Conservation (phyloP, 2,797 vertebrate species). For the Salarias fasciatus region DNA sequence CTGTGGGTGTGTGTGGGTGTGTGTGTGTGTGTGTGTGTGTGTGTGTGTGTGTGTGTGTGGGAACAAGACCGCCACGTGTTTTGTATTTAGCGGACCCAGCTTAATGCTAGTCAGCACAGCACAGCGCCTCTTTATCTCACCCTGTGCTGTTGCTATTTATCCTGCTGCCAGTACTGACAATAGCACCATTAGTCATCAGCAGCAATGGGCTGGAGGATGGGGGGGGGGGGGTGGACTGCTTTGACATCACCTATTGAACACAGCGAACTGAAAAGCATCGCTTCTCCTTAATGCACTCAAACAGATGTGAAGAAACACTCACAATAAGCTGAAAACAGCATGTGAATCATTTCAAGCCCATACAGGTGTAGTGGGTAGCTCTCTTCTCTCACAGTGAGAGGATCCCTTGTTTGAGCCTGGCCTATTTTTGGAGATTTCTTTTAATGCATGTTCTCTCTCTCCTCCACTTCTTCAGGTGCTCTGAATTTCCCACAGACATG, state of each 20-base stretch:
- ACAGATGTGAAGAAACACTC: slow-evolving; percentile 20
- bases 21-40: too few relatives aligned
- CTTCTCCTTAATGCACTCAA: slow-evolving; percentile 45
- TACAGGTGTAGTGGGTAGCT: too few relatives aligned
- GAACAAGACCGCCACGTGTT: slow-evolving; percentile 65
- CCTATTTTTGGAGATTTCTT: too few relatives aligned
- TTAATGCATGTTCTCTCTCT: too few relatives aligned
- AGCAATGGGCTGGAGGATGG: slow-evolving; percentile 27
- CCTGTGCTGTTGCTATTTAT: slow-evolving; percentile 79
- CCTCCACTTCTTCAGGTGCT: too few relatives aligned
- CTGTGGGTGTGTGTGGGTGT: slow-evolving; percentile 16
- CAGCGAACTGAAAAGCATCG: slow-evolving; percentile 48
- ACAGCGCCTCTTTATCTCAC: slow-evolving; percentile 72
- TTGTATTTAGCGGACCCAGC: slow-evolving; percentile 65
- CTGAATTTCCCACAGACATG: too few relatives aligned
- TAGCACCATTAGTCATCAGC: slow-evolving; percentile 80
- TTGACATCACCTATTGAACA: slow-evolving; percentile 67
- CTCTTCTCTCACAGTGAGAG: too few relatives aligned
- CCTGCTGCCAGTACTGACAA: slow-evolving; percentile 78
- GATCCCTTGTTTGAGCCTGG: too few relatives aligned
- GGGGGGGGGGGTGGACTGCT: slow-evolving; percentile 3
- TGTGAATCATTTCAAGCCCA: too few relatives aligned
- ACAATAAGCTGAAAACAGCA: not conserved
- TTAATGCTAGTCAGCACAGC: slow-evolving; percentile 46
- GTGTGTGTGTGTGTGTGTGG: slow-evolving; percentile 7